Base-by-base conservation (phyloP, 2,797 vertebrate genomes). In the Rhadinocentrus ornatus region DNA sequence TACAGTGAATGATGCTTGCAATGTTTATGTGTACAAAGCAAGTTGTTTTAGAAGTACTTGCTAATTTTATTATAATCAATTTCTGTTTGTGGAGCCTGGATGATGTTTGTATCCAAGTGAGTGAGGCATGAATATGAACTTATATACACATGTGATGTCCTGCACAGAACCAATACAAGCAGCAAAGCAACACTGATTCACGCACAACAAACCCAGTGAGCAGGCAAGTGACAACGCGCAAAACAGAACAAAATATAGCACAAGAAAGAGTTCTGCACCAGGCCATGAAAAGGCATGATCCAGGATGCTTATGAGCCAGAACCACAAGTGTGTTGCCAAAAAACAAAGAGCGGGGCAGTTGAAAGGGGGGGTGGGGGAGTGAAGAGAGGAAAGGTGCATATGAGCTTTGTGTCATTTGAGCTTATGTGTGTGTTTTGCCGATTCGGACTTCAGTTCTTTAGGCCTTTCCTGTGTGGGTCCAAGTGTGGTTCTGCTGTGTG, bases 201-300 rank as follows among this genome's bases (percentile, higher is more conserved):
- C 85, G 76, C 76, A 86, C 69, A 80, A 66, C 69, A 81, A 77
- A 82, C 60, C 82, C 71, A 69, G 81, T 66, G 75, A 85, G 80
- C 52, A 46, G 77, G 78, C 64, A 65, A 81, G 73, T 77, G 83
- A 86, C 54, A 9, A 29, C 70, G 72, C 85, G 81, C 58, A 70
- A 80, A 78, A 81, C 29, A 22, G 60, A 56, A 75, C 53, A 75
- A 79, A 84, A 86, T 31, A 76, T 48, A 69, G 52, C 2, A 62
- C 37, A 48, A 69, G 66, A 29, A 77, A 59, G 55, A 58, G 75
- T 59, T 39, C 73, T 69, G 78, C 78, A 66, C 62, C 11, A 27
- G 78, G 86, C 75, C 70, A 79, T 73, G 77, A 80, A 76, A 69
- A 80, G 82, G 84, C 82, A 77, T 83, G 83, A 85, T 72, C 83